Evolutionary conservation across 1,140 invertebrate genomes (phyloP), one percentile per base, ranked within the genome.

Genomic region (Agrypnia vestita): DNA sequence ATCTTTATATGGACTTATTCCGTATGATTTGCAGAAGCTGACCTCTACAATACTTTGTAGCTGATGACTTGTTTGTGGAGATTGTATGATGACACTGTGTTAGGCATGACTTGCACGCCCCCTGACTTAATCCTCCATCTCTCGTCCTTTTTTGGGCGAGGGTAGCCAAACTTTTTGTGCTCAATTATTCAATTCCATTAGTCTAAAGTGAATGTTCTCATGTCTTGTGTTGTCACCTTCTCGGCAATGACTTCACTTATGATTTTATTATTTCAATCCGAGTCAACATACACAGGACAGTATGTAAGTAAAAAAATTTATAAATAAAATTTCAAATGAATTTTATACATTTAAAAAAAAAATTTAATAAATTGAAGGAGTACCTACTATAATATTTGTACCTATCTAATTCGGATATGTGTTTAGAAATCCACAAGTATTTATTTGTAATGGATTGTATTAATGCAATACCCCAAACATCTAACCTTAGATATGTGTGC

Each of bases 151-250:
- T 46, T 71, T 15, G 53, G 9, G 56, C 25, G 25, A 76, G 76
- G 82, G 46, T 46, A 83, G 79, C 82, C 82, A 80, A 80, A 83
- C 59, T 73, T 47, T 71, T 51, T 83, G 82, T 83, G 82, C 82
- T 83, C 82, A 83, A 83, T 83, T 67, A 80, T 64, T 78, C 69
- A 77, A 82, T 82, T 82, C 81, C 81, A 82, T 73, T 82, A 79
- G 81, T 79, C 73, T 79, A 81, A 76, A 77, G 17, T 62, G 59
- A 62, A 25, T 62, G 59, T 62, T 62, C 4, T 21, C 49, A 62
- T 35, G 10, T 21, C 19, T 21, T 15, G 21, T 35, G 25, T 13
- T 11, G 59, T 51, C n/a, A 51, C 49, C 11, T 13, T 51, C 49
- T 51, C 11, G 11, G n/a, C 49, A 51, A 13, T 13, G n/a, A 51